A percentile compares a stretch with the other conserved stretches of the same genome.
phyloP scores from a whole-genome alignment of 2,113 vertebrate genomes.

The Otolemur garnettii region DNA sequence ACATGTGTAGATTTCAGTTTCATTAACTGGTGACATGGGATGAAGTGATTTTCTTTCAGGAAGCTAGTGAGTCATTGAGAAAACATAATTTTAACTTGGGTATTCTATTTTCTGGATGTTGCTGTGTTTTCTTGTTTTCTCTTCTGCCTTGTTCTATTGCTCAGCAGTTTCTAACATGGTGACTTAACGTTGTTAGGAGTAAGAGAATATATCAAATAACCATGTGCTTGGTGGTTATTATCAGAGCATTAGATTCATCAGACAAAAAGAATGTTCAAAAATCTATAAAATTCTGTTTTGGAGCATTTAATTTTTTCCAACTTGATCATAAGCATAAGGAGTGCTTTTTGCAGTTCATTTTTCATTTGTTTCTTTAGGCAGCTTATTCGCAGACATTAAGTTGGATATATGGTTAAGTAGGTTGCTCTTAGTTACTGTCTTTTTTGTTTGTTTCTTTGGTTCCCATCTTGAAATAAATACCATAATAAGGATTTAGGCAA shows the following conservation, averaged over 20 bases:
- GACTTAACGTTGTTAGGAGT: background rate
- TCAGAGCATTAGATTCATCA: background rate
- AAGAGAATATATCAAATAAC: background rate
- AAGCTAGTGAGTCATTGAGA: background rate
- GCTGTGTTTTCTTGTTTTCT: background rate
- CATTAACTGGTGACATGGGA: background rate
- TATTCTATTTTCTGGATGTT: background rate
- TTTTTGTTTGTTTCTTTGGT: background rate
- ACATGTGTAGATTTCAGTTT: background rate
- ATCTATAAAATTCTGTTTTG: background rate
- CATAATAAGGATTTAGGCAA: background rate
- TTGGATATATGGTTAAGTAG: background rate
- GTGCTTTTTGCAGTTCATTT: background rate
- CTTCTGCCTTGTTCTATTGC: background rate
- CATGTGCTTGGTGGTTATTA: background rate
- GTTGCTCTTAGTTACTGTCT: background rate
- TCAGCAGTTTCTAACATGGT: background rate
- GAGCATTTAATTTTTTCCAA: background rate
- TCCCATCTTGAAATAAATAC: constrained; percentile 42
- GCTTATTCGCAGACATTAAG: background rate
- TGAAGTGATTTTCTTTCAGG: constrained; percentile 33
- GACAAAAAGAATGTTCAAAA: background rate
- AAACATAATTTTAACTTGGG: constrained; percentile 1
- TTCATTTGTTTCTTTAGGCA: background rate
- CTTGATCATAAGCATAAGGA: background rate